These are phyloP conservation scores for Diplodus sargus DNA, from an alignment of 2,797 vertebrate genomes.

Conservation along the genomic window DNA sequence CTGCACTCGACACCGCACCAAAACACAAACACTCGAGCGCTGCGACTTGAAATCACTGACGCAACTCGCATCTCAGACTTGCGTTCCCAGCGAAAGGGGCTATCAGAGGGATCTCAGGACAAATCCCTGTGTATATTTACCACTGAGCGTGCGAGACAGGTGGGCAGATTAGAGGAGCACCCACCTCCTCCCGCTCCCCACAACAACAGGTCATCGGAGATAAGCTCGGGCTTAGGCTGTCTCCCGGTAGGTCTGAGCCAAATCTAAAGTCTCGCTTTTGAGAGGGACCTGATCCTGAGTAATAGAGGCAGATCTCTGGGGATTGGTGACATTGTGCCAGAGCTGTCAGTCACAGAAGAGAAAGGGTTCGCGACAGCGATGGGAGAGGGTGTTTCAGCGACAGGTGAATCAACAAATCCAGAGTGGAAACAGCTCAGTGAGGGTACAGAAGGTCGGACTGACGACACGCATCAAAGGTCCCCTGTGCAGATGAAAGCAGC, in stretches of 20 bases:
- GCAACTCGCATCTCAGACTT: constrained; percentile 24
- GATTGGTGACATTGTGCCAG: constrained; percentile 27
- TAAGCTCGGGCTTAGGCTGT: constrained; percentile 70
- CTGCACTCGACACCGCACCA: constrained; percentile 15
- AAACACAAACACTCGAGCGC: constrained; percentile 21
- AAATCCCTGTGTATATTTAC: constrained; percentile 67
- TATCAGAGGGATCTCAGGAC: constrained; percentile 41
- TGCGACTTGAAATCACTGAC: constrained; percentile 11
- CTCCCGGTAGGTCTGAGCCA: constrained; percentile 60
- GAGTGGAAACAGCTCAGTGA: neutral
- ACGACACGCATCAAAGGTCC: neutral
- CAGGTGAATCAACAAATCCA: neutral
- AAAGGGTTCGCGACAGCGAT: neutral
- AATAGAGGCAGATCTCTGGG: constrained; percentile 51
- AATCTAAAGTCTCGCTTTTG: constrained; percentile 67
- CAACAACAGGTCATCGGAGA: constrained; percentile 62
- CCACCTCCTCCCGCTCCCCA: constrained; percentile 55
- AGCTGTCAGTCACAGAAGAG: constrained; percentile 38
- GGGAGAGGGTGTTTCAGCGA: neutral
- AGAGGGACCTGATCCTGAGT: constrained; percentile 47
- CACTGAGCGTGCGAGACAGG: constrained; percentile 66
- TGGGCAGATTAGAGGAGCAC: constrained; percentile 69
- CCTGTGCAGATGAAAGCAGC: neutral
- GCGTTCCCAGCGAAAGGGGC: constrained; percentile 4
- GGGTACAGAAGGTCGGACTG: neutral